Evolutionary conservation across 2,113 vertebrate species (phyloP).

Genomic region (Carassius carassius): DNA sequence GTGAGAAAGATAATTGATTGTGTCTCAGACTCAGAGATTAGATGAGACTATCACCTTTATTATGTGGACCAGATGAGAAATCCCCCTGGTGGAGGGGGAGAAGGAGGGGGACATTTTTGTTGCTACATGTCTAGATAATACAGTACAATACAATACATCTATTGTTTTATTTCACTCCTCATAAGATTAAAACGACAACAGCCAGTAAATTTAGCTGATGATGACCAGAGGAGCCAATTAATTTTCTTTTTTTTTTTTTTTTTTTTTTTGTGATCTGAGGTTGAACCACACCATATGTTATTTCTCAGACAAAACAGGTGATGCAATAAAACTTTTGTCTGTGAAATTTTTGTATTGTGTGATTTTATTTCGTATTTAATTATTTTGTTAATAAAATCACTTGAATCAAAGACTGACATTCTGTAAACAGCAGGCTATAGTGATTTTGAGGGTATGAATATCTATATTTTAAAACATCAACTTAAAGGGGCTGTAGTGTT

Average conservation of each 20-base stretch:
- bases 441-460: background rate
- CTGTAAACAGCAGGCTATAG: background rate
- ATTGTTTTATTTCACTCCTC: conserved; percentile 20
- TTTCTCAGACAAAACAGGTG: conserved; percentile 21
- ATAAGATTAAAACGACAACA: conserved; percentile 27
- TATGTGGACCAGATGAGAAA: conserved; percentile 2
- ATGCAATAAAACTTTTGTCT: background rate
- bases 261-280: background rate
- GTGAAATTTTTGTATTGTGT: background rate
- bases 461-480: background rate
- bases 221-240: conserved; percentile 1
- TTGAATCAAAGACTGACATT: background rate
- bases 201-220: background rate
- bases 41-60: conserved; percentile 17
- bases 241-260: background rate
- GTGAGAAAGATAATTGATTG: conserved; percentile 16
- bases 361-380: background rate
- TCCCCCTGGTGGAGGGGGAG: background rate
- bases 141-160: background rate
- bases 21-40: conserved; percentile 24
- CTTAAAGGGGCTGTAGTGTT: background rate
- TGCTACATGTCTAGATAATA: background rate
- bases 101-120: background rate
- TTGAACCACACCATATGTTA: conserved; percentile 28
- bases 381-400: background rate